Evolutionary conservation across 2,113 vertebrate genomes (phyloP).

Genomic region (Cyprinodon variegatus): DNA sequence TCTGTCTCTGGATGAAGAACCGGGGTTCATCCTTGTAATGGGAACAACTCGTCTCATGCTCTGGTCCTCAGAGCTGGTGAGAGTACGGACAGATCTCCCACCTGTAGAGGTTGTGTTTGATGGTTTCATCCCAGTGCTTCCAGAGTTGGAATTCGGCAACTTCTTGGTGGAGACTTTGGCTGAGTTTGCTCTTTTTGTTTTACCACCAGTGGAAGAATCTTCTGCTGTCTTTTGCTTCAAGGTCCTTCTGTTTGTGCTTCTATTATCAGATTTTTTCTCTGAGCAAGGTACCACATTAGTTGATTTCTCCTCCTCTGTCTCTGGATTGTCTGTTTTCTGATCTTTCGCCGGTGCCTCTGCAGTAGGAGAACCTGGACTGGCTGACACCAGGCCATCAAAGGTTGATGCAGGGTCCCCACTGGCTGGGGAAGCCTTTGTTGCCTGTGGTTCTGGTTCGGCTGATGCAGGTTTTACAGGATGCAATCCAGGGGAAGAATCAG

Average conservation of each 20-base stretch:
- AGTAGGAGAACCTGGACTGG: slow-evolving; percentile 34
- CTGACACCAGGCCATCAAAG: not conserved
- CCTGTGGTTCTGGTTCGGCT: slow-evolving; percentile 39
- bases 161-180: slow-evolving; percentile 26
- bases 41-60: slow-evolving; percentile 88
- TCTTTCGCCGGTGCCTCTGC: slow-evolving; percentile 6
- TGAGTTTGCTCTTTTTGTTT: not conserved
- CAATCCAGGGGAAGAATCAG: slow-evolving; percentile 4
- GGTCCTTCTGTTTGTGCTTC: not conserved
- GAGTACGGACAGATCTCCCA: slow-evolving; percentile 71
- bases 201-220: not conserved
- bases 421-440: slow-evolving; percentile 21
- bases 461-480: not conserved
- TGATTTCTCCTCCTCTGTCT: not conserved
- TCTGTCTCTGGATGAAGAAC: slow-evolving; percentile 46
- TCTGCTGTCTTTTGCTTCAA: not conserved
- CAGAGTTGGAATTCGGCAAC: slow-evolving; percentile 9
- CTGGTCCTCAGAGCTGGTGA: slow-evolving; percentile 83
- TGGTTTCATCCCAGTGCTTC: slow-evolving; percentile 55
- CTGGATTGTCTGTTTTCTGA: not conserved
- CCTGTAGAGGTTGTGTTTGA: slow-evolving; percentile 13
- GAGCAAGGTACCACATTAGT: not conserved
- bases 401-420: slow-evolving; percentile 29
- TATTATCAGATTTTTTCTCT: not conserved
- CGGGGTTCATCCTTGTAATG: slow-evolving; percentile 78